Percentiles rank a stretch among this genome's conserved stretches.
Conservation (phyloP, 2,888 invertebrate species). For the Tridacna gigas region DNA sequence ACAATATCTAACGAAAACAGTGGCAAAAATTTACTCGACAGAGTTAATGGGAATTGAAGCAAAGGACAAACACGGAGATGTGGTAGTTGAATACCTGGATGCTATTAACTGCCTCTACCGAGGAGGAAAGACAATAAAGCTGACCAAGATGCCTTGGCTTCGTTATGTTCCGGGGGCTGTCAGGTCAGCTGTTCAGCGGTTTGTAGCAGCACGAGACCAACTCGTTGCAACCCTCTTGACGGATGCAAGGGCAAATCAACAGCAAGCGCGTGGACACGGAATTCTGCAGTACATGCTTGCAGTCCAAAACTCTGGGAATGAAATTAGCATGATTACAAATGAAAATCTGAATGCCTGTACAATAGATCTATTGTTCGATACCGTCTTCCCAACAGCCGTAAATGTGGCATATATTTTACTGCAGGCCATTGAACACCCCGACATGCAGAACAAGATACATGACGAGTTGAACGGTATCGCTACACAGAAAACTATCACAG, state of each 20-base stretch:
- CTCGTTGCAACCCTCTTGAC: background rate
- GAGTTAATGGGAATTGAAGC: background rate
- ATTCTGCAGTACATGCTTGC: background rate
- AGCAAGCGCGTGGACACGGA: background rate
- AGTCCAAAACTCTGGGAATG: background rate
- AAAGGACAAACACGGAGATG: constrained; percentile 5
- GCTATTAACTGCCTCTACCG: background rate
- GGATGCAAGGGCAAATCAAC: background rate
- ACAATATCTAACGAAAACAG: background rate
- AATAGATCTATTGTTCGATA: constrained; percentile 1
- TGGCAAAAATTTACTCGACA: background rate
- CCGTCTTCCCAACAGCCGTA: background rate
- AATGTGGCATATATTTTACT: constrained; percentile 1
- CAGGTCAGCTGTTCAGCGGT: background rate
- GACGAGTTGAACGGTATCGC: background rate
- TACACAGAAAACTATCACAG: background rate
- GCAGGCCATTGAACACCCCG: constrained; percentile 1
- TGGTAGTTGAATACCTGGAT: background rate
- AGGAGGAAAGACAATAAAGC: background rate
- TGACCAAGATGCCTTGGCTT: constrained; percentile 1
- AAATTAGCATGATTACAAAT: background rate
- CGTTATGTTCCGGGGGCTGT: background rate
- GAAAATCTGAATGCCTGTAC: background rate
- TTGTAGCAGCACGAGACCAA: background rate
- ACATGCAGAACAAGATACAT: constrained; percentile 16